Conservation (phyloP, 2,113 vertebrate genomes). For the Amazona guildingii region DNA sequence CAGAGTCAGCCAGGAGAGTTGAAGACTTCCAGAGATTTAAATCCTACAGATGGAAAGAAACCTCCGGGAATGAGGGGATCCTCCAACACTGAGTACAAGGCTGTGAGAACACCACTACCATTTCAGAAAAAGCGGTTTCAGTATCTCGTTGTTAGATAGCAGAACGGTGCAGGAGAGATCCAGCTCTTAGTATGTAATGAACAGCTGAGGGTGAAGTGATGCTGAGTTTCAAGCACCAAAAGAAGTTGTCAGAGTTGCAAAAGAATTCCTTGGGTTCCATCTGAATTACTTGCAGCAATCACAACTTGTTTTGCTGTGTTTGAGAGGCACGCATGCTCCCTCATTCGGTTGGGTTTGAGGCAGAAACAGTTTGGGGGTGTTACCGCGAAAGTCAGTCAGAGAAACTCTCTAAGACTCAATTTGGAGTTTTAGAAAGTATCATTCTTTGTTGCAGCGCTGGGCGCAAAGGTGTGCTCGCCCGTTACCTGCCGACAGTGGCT, state of each 20-base stretch:
- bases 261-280: not conserved
- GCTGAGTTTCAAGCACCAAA: not conserved
- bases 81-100: rapidly evolving
- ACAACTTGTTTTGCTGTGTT: rapidly evolving
- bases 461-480: not conserved
- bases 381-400: not conserved
- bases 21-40: not conserved
- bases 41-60: not conserved
- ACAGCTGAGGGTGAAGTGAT: not conserved
- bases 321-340: not conserved
- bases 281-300: not conserved
- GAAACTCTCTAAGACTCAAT: not conserved
- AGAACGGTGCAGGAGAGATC: not conserved
- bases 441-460: not conserved
- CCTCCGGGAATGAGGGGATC: not conserved
- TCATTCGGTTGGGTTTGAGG: not conserved
- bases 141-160: not conserved
- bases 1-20: not conserved
- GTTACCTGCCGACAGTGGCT: not conserved
- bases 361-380: not conserved
- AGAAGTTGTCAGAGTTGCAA: not conserved
- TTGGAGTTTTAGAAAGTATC: not conserved
- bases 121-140: not conserved
- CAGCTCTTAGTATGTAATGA: rapidly evolving
- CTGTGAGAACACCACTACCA: rapidly evolving